Base-by-base conservation (phyloP, 2,888 invertebrate genomes). In the Eupsilia transversa region DNA sequence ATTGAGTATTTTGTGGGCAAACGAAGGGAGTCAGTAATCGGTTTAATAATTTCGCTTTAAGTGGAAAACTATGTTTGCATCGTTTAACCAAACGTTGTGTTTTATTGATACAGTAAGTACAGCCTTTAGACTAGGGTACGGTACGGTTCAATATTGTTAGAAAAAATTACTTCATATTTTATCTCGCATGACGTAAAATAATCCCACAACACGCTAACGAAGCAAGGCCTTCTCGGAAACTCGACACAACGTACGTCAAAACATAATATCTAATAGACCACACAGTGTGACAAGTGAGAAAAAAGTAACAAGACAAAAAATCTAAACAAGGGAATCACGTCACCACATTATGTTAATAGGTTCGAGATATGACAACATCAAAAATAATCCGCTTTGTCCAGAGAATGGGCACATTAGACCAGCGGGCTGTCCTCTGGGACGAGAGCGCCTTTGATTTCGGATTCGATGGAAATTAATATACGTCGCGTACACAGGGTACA, bases 381-480 rank as follows among this genome's bases (percentile, higher is more conserved):
- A 90, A 91, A 89, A 92, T 96, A 96, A 96, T 96, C 96, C 96
- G 91, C 96, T 96, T 96, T 96, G 94, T 94, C 93, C 94, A 89
- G 86, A 88, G 91, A 93, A 93, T 93, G 92, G 93, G 87, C 91
- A 92, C 93, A 94, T 94, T 94, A 94, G 91, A 87, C 88, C 89
- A 88, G 87, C 88, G 89, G 83, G 84, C 83, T 66, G 90, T 91
- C 95, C 94, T 87, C 71, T 71, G 94, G 95, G 96, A 95, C 88
- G 43, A 71, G 76, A 86, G 84, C 91, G 88, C 94, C 96, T 96
- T 96, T 96, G 96, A 96, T 95, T 95, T 92, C 85, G 90, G 92
- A 94, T 94, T 93, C 93, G 94, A 94, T 93, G 93, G 87, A 94
- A 94, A 96, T 95, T 94, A 95, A 95, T 94, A 94, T 90, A 90